phyloP scores from a whole-genome alignment of 2,797 vertebrate genomes.

The Pitangus sulphuratus region DNA sequence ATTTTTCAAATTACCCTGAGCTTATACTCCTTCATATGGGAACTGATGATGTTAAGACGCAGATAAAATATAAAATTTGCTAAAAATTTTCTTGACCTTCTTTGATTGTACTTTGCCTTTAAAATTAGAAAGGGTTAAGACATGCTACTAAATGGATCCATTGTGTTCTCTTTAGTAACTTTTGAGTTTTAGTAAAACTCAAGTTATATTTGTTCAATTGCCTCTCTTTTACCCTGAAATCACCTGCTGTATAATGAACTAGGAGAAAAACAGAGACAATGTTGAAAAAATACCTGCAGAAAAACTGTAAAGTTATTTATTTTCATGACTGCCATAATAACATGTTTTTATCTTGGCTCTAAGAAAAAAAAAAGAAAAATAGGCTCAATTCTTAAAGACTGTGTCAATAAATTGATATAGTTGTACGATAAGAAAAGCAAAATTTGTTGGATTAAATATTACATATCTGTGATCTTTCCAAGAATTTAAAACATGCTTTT shows the following conservation, averaged over 20 bases:
- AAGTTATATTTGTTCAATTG: not conserved
- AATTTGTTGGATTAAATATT: not conserved
- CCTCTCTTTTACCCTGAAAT: not conserved
- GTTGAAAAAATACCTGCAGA: not conserved
- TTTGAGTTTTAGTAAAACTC: not conserved
- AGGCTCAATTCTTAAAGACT: not conserved
- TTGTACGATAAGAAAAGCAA: not conserved
- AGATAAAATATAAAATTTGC: not conserved
- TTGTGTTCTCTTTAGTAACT: not conserved
- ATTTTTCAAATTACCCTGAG: not conserved
- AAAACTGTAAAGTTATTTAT: not conserved
- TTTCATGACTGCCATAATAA: not conserved
- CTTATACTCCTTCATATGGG: not conserved
- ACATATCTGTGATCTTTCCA: not conserved
- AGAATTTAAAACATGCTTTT: not conserved
- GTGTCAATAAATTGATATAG: not conserved
- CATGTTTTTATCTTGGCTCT: not conserved
- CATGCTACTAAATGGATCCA: not conserved
- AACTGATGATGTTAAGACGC: not conserved
- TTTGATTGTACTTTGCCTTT: not conserved
- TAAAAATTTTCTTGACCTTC: not conserved
- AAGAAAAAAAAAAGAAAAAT: not conserved
- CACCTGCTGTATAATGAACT: not conserved
- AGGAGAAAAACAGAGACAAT: not conserved
- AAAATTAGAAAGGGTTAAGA: not conserved